phyloP scores from a whole-genome alignment of 2,797 vertebrate species.

The Notamacropus eugenii region DNA sequence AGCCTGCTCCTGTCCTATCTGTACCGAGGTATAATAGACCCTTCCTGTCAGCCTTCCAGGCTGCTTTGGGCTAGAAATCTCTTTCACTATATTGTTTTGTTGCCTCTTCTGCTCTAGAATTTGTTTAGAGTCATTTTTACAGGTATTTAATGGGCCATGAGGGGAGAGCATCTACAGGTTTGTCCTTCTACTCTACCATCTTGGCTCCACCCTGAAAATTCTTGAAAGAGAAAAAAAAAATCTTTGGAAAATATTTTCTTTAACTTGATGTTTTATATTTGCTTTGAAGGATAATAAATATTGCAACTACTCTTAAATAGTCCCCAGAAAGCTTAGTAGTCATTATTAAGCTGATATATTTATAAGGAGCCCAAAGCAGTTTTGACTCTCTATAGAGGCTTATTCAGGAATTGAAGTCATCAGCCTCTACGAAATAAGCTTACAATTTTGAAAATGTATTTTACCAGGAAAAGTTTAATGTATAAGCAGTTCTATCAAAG shows the following conservation, averaged over 20 bases:
- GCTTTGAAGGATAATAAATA: constrained; percentile 55
- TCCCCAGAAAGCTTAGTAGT: constrained; percentile 27
- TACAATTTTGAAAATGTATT: constrained; percentile 22
- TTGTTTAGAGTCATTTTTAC: no score
- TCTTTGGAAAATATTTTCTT: constrained; percentile 44
- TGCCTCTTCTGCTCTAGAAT: no score
- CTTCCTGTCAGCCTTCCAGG: no score
- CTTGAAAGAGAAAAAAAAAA: constrained; percentile 38
- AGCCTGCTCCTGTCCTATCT: no score
- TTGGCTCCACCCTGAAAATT: neutral
- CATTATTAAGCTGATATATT: constrained; percentile 53
- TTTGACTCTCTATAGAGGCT: constrained; percentile 12
- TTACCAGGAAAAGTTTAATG: neutral
- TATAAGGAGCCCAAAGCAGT: constrained; percentile 28
- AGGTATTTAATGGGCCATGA: no score
- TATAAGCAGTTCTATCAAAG: neutral
- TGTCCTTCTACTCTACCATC: no score
- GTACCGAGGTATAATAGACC: no score
- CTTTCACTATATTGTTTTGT: no score
- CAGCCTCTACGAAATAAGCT: constrained; percentile 14
- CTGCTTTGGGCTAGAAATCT: no score
- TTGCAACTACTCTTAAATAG: constrained; percentile 46
- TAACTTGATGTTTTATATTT: constrained; percentile 50
- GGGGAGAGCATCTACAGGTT: no score
- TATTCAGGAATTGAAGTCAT: neutral